Base-by-base conservation (phyloP, 2,888 invertebrate species). In the Drosophila neonasuta region DNA sequence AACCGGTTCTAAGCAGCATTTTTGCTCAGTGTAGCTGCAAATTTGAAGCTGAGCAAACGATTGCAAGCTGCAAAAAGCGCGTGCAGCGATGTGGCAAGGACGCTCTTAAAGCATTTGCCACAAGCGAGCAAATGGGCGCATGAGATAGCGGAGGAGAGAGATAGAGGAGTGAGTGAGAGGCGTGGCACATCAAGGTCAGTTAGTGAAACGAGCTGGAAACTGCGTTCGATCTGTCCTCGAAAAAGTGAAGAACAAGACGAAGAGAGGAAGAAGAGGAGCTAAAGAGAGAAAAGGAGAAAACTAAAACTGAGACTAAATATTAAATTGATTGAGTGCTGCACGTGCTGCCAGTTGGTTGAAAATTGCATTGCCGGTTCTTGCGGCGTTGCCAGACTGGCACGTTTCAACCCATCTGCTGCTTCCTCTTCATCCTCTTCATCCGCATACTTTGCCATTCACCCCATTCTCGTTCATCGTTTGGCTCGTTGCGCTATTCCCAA, bases 401-500 rank as follows among this genome's bases (percentile, higher is more conserved):
- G 56, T 49, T 54, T 2, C 32, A n/a, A 9, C 3, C 20, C 17
- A 11, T n/a, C 17, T 10, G 32, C 44, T 42, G 8, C 24, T 24
- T 3, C 15, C 29, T 10, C 30, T 51, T 6, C 24, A 6, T 15
- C 15, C 15, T 24, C 24, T 6, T 24, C 6, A 1, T 4, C 24
- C 6, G 6, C 24, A 24, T 24, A 24, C 24, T 24, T 24, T 24
- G 24, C 24, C 24, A 24, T 24, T 24, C 24, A 6, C 24, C 24
- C 24, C 13, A 13, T 6, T 24, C 24, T 5, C 24, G 24, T 24
- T 24, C 24, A 24, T 24, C 6, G n/a, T 45, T 49, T 36, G 7
- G 42, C 45, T 59, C 24, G 34, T 57, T 66, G 63, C 65, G 81
- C 70, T 81, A 82, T 82, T 82, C 81, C 81, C 81, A 86, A 86